Evolutionary conservation across 2,888 invertebrate genomes (phyloP), one percentile per base, ranked within the genome.

Genomic region (Chesias legatella): DNA sequence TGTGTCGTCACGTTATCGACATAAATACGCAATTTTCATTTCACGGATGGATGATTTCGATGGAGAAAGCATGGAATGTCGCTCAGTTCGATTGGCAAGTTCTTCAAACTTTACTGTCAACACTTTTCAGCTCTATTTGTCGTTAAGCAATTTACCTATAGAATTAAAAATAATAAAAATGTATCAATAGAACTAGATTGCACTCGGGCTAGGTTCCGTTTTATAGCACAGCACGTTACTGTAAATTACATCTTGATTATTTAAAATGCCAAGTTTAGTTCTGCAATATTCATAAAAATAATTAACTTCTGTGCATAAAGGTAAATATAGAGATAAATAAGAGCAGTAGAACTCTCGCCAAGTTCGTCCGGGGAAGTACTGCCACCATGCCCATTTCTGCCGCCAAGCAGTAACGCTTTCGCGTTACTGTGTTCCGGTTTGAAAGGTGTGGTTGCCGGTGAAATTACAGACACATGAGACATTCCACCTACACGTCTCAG

Each of bases 31-130:
- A 56, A 58, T 70, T 76, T 73, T 69, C 60, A 79, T 82, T 84
- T 81, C 81, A 83, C 81, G 81, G 70, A 37, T 75, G 68, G 69
- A 66, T 75, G 75, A 45, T 60, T 81, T 56, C 60, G 65, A 66
- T 62, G 65, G 78, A 78, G 79, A 81, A 77, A 79, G 81, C 64
- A 63, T 52, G 37, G 47, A 59, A 48, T 60, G 52, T 48, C 48
- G 48, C 43, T 49, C 23, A 44, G 42, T 56, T 57, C 33, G 33
- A 51, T 54, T 52, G 47, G 50, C 41, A 25, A 31, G 27, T 31
- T n/a, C n/a, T n/a, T n/a, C n/a, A n/a, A n/a, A n/a, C 27, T 37
- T 25, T 24, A 48, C 47, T 17, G 13, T 58, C 49, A 42, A 31
- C 42, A 39, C 32, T 50, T 65, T 64, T 59, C 43, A 53, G 53